Evolutionary conservation across 2,113 vertebrate genomes (phyloP).

Genomic region (Jacana jacana): DNA sequence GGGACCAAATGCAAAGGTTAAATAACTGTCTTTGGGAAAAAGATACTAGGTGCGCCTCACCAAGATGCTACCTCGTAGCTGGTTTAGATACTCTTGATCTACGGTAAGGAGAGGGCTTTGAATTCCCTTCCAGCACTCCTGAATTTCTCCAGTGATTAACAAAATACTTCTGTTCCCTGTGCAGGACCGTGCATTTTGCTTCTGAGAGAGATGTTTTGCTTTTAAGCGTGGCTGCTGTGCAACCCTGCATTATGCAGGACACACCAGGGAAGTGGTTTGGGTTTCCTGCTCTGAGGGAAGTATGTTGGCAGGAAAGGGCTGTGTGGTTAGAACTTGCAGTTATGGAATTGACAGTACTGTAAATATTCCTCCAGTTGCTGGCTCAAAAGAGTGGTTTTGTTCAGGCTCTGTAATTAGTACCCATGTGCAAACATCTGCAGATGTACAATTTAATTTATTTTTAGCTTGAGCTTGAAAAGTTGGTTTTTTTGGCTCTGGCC

Average conservation of each 20-base stretch:
- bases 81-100: neutral
- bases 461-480: neutral
- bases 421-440: neutral
- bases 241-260: accelerated
- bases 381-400: neutral
- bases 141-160: neutral
- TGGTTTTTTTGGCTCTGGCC: neutral
- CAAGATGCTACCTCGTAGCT: neutral
- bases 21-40: neutral
- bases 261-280: neutral
- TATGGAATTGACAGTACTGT: neutral
- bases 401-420: neutral
- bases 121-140: neutral
- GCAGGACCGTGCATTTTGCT: neutral
- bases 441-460: neutral
- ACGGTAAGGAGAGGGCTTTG: neutral
- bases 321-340: neutral
- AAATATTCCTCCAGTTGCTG: neutral
- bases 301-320: neutral
- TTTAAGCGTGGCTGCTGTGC: neutral
- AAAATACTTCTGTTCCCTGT: neutral
- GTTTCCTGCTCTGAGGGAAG: neutral
- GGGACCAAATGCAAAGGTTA: neutral
- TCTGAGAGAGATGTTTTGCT: neutral
- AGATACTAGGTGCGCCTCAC: neutral